Percentiles rank a stretch among this genome's conserved stretches.
phyloP scores from a whole-genome alignment of 2,797 vertebrate genomes.

The Pteropus rufus region DNA sequence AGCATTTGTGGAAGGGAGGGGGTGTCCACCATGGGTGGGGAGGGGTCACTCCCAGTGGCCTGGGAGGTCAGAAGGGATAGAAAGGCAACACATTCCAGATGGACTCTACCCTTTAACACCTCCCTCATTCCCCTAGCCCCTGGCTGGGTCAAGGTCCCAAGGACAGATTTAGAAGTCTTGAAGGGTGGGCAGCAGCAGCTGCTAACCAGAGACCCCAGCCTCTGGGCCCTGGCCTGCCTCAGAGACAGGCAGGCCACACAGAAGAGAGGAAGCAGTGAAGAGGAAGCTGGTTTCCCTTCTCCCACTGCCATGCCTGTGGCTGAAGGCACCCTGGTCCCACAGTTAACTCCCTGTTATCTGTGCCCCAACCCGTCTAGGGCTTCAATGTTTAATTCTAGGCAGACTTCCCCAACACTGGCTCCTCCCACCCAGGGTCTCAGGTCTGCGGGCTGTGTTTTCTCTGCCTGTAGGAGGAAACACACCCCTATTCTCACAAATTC shows the following conservation, averaged over 20 bases:
- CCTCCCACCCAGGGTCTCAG: background rate
- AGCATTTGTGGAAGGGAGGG: background rate
- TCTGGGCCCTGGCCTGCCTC: background rate
- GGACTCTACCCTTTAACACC: slow-evolving; percentile 40
- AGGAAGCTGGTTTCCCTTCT: slow-evolving; percentile 49
- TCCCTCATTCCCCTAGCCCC: background rate
- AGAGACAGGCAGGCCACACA: background rate
- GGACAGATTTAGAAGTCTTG: background rate
- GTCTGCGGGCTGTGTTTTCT: slow-evolving; percentile 5
- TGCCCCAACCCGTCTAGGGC: background rate
- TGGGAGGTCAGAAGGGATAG: background rate
- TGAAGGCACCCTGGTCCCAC: background rate
- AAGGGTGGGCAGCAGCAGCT: background rate
- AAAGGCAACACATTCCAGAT: slow-evolving; percentile 1
- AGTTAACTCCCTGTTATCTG: slow-evolving; percentile 67
- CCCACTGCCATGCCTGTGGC: background rate
- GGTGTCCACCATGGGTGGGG: background rate
- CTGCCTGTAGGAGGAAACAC: background rate
- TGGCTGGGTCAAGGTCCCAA: background rate
- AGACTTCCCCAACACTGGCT: background rate
- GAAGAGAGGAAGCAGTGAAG: slow-evolving; percentile 37
- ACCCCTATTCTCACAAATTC: background rate
- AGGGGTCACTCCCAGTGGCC: background rate
- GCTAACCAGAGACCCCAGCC: background rate
- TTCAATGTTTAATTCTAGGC: background rate